phyloP scores from a whole-genome alignment of 2,113 vertebrate species.

The Pholis gunnellus region DNA sequence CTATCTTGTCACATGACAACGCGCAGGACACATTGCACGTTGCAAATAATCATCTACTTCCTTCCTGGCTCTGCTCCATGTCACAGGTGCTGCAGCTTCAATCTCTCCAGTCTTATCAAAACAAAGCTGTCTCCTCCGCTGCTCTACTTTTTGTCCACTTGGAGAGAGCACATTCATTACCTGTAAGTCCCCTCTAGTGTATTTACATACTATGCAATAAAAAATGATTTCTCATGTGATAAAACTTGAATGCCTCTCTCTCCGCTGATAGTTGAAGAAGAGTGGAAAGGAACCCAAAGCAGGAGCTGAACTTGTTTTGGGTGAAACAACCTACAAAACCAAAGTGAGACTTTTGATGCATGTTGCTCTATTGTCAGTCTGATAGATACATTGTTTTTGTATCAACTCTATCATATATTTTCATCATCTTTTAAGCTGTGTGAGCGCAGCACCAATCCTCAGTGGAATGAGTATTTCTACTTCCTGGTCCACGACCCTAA shows the following conservation, averaged over 20 bases:
- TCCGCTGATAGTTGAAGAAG: conserved; percentile 85
- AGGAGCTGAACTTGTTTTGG: conserved; percentile 84
- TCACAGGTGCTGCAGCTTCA: conserved; percentile 87
- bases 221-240: neutral
- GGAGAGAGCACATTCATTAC: conserved; percentile 86
- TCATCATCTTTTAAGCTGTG: conserved; percentile 76
- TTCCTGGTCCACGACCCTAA: conserved; percentile 88
- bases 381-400: neutral
- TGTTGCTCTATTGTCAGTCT: neutral
- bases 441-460: conserved; percentile 81
- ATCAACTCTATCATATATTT: neutral
- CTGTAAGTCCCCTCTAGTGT: conserved; percentile 80
- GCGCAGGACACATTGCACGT: neutral
- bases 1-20: conserved; percentile 15
- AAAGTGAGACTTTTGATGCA: conserved; percentile 80
- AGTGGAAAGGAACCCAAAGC: conserved; percentile 89
- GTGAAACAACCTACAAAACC: conserved; percentile 84
- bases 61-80: neutral
- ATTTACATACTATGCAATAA: neutral
- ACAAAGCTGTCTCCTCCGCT: conserved; percentile 85
- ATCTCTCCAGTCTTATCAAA: conserved; percentile 84
- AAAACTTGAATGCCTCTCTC: neutral
- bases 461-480: conserved; percentile 89
- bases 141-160: conserved; percentile 89
- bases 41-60: neutral